Percentiles rank a stretch among this genome's conserved stretches.
phyloP scores from a whole-genome alignment of 2,113 vertebrate genomes.

The Paratilapia polleni region DNA sequence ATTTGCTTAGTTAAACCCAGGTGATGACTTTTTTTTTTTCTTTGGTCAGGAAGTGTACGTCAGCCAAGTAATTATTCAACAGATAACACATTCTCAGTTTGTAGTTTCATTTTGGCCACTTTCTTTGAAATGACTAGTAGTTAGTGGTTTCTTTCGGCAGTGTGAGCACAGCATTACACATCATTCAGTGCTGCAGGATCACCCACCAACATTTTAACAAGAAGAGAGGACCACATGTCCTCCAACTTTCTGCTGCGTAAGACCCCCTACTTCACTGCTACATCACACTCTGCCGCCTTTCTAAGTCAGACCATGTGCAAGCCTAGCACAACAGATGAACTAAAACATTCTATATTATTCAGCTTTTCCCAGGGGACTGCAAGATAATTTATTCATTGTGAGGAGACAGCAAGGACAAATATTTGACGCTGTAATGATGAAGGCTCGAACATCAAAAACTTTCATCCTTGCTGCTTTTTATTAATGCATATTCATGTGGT shows the following conservation, averaged over 20 bases:
- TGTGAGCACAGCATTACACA: neutral
- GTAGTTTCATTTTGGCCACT: neutral
- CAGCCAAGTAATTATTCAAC: neutral
- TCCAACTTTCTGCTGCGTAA: neutral
- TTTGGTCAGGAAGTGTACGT: too few species aligned
- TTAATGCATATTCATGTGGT: conserved; percentile 52
- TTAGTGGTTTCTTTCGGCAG: neutral
- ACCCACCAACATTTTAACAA: neutral
- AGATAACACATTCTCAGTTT: too few species aligned
- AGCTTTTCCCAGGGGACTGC: conserved; percentile 15
- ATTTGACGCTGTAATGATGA: conserved; percentile 49
- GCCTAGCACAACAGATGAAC: conserved; percentile 51
- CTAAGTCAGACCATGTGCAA: conserved; percentile 29
- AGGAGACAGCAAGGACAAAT: conserved; percentile 57
- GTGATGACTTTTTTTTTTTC: neutral
- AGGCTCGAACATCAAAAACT: conserved; percentile 27
- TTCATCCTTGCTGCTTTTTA: conserved; percentile 20
- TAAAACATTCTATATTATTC: conserved; percentile 41
- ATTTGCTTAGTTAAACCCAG: neutral
- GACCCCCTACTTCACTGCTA: conserved; percentile 24
- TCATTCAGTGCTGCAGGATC: neutral
- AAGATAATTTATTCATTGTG: conserved; percentile 41
- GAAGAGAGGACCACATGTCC: conserved; percentile 18
- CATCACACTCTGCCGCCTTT: conserved; percentile 29
- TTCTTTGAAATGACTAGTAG: neutral